Percentiles rank a stretch among this genome's conserved stretches.
Conservation (phyloP, 1,140 invertebrate genomes). For the Camponotus vicinus region DNA sequence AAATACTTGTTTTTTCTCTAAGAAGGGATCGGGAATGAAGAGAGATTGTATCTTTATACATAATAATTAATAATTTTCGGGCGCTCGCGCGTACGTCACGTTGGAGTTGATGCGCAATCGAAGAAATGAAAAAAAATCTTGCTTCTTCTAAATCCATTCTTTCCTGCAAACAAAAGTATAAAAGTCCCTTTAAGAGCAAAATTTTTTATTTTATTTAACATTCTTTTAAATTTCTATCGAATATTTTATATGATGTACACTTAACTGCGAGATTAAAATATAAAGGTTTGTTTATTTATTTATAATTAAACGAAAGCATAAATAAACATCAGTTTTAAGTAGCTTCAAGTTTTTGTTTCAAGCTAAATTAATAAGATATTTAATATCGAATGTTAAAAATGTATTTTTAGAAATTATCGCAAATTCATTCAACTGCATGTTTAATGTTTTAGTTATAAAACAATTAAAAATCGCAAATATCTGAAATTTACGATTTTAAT, state of each 20-base stretch:
- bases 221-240: background rate
- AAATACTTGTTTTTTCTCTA: conserved; percentile 60
- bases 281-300: background rate
- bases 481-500: background rate
- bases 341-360: background rate
- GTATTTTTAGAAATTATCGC: background rate
- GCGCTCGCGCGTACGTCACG: conserved; percentile 52
- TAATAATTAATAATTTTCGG: conserved; percentile 61
- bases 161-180: background rate
- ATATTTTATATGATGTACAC: background rate
- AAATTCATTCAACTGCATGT: no score
- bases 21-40: conserved; percentile 25
- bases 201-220: background rate
- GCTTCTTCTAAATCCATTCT: background rate
- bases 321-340: background rate
- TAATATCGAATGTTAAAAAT: background rate
- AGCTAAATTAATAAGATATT: background rate
- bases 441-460: no score
- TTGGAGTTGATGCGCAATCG: background rate
- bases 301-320: background rate
- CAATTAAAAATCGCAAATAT: background rate
- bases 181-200: background rate
- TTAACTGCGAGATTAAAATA: background rate
- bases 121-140: background rate
- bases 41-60: conserved; percentile 75